Evolutionary conservation across 2,113 vertebrate species (phyloP), one percentile per base, ranked within the genome.

Genomic region (Lonchura striata): DNA sequence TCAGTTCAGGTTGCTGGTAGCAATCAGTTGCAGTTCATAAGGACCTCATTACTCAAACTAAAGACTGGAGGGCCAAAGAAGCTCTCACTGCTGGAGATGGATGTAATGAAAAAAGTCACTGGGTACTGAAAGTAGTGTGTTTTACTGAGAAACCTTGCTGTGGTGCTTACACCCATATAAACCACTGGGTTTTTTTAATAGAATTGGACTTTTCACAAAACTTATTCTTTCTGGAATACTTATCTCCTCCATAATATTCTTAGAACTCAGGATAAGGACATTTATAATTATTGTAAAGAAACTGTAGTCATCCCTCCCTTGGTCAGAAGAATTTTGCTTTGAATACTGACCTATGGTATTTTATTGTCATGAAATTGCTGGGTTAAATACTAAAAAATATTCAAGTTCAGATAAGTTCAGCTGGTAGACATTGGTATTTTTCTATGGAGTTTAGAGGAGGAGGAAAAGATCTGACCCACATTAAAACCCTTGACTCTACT

Each of bases 181-280:
- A 57, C 7, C 6, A 14, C 13, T 46, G 8, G 8, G 0, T 15
- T 57, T 27, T 33, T 44, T 33, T n/a, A n/a, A 21, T 10, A 19
- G 12, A 49, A 37, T 16, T 6, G 2, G 13, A 17, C 54, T 82
- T 86, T 86, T 60, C 3, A 11, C 28, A 33, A 23, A 68, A 9
- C 10, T 57, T 70, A n/a, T 30, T 68, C 10, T 33, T 88, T 92
- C 52, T 46, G 15, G 13, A 78, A 49, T 59, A 33, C 50, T 68
- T 52, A 10, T 33, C 19, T 86, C 6, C 12, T 53, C 30, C 7
- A 4, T 22, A 60, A n/a, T 39, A 21, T 35, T 19, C 10, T 56
- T 76, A 46, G 14, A 89, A 18, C 15, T 83, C 20, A 74, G 22
- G n/a, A 28, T 57, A 65, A 88, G 16, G 11, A 27, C 3, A 2